Base-by-base conservation (phyloP, 1,140 invertebrate species). In the Dreissena rostriformis region DNA sequence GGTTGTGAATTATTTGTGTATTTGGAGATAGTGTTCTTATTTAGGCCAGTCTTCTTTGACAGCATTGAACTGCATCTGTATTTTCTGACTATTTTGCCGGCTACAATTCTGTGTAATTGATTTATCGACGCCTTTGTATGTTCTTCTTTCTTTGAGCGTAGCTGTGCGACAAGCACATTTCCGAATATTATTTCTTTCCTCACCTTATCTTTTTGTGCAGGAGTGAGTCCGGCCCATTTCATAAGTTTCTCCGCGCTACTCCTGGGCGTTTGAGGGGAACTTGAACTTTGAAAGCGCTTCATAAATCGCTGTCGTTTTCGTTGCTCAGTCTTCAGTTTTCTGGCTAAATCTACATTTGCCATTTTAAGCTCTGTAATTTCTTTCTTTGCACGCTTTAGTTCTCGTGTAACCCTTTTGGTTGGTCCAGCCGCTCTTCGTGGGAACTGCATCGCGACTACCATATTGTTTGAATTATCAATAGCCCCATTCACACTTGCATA, bases 261-360 rank as follows among this genome's bases (percentile, higher is more conserved):
- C 10, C 70, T 72, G 49, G 70, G 70, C 55, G 70, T 72, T 39
- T 28, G 19, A 39, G 68, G 68, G 28, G 68, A 17, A 12, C 26
- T 71, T n/a, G n/a, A n/a, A n/a, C n/a, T n/a, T 71, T 71, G 11
- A 8, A 71, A 71, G 8, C 28, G 11, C n/a, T 71, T 71, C 14
- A 71, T 15, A 12, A 71, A 10, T 71, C 24, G 7, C n/a, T 71
- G 68, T 49, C 28, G 28, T 28, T 71, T 71, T 71, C 68, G 28
- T 71, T 71, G 68, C 51, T 71, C 68, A 22, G 68, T 71, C 51
- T 71, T 71, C 8, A 71, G 68, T 29, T 49, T 71, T 49, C 39
- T 71, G 10, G 68, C 19, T 19, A 71, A 28, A 39, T 71, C 68
- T 29, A 71, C 15, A n/a, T 71, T 71, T 28, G 8, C 8, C n/a